These are phyloP conservation scores for Spilogale gracilis DNA, from an alignment of 2,113 vertebrate species.

Conservation along the genomic window DNA sequence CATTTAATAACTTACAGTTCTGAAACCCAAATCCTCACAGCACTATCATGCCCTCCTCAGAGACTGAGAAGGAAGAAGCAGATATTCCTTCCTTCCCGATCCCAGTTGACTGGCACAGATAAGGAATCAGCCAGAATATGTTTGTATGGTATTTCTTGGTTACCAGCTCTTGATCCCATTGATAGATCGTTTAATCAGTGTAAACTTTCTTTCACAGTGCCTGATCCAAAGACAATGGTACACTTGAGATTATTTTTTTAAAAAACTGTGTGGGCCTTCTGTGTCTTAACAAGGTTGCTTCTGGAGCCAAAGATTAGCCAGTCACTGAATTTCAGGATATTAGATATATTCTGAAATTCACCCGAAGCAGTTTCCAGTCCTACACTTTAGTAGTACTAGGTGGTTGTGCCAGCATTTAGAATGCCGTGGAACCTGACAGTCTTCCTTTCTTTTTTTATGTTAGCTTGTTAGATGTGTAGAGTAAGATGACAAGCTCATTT, in stretches of 20 bases:
- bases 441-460: conserved; percentile 47
- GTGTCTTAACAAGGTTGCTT: background rate
- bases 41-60: background rate
- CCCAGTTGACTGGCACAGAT: background rate
- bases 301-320: conserved; percentile 50
- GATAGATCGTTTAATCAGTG: background rate
- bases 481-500: conserved; percentile 61
- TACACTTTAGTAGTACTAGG: background rate
- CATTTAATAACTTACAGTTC: conserved; percentile 17
- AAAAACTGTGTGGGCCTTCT: background rate
- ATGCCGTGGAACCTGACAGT: conserved; percentile 43
- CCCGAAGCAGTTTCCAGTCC: background rate
- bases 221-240: background rate
- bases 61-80: background rate
- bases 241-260: background rate
- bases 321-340: conserved; percentile 40
- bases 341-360: conserved; percentile 49
- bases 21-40: background rate
- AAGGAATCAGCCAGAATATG: background rate
- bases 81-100: background rate
- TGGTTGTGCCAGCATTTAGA: conserved; percentile 23
- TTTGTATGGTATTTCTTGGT: background rate
- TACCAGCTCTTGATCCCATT: background rate
- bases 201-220: background rate
- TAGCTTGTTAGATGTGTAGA: conserved; percentile 45